Evolutionary conservation across 2,888 invertebrate genomes (phyloP).

Genomic region (Leuctra nigra): DNA sequence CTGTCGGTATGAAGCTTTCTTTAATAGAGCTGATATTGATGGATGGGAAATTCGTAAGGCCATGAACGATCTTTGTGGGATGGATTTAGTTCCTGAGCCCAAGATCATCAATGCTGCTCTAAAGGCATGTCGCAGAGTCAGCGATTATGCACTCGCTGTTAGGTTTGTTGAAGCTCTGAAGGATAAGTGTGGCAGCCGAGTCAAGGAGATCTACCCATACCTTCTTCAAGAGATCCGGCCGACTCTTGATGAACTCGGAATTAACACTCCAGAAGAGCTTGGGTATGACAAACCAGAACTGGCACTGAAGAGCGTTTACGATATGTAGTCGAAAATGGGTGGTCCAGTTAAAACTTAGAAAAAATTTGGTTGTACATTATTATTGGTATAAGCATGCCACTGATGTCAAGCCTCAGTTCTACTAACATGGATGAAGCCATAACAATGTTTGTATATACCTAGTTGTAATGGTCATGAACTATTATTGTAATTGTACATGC

Average conservation of each 20-base stretch:
- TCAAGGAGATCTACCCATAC: slow-evolving; percentile 77
- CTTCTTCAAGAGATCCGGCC: slow-evolving; percentile 86
- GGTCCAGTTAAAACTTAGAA: no score
- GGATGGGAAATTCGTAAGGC: slow-evolving; percentile 92
- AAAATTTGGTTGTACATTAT: no score
- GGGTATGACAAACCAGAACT: slow-evolving; percentile 97
- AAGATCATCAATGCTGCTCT: slow-evolving; percentile 79
- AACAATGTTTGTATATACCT: no score
- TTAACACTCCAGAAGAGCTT: slow-evolving; percentile 89
- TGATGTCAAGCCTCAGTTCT: no score
- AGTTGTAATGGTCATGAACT: no score
- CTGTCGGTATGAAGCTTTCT: slow-evolving; percentile 72
- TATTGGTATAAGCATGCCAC: no score
- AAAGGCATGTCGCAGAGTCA: slow-evolving; percentile 85
- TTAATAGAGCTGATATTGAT: slow-evolving; percentile 82
- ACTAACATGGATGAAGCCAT: no score
- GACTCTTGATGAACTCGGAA: slow-evolving; percentile 86
- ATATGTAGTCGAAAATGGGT: slow-evolving; percentile 41
- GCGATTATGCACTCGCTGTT: slow-evolving; percentile 88
- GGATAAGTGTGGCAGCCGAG: slow-evolving; percentile 74
- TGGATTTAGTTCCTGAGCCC: slow-evolving; percentile 92
- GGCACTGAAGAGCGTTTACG: slow-evolving; percentile 67
- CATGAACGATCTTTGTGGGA: slow-evolving; percentile 80
- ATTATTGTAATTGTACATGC: no score
- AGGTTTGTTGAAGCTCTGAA: slow-evolving; percentile 90